These are phyloP conservation scores for Carcinoscorpius rotundicauda DNA, from an alignment of 1,140 invertebrate species.

Conservation along the genomic window DNA sequence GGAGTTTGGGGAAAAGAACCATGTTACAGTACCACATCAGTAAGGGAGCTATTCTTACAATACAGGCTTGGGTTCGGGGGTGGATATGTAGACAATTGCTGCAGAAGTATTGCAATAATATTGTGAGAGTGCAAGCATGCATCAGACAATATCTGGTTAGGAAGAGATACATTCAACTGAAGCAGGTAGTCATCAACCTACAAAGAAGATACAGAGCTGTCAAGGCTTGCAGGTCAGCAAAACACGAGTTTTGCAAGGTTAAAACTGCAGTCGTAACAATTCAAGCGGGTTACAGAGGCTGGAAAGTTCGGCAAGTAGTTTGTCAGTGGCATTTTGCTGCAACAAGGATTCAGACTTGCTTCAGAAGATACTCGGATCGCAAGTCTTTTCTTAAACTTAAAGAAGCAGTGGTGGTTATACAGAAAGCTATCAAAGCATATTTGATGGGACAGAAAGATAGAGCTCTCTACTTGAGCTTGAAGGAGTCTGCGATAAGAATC, in stretches of 20 bases:
- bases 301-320: neutral
- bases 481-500: constrained; percentile 4
- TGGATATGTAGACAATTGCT: too few species aligned
- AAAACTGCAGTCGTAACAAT: neutral
- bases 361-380: neutral
- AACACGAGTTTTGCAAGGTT: neutral
- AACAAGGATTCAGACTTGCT: neutral
- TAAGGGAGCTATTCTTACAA: neutral
- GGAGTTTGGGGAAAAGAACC: neutral
- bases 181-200: too few species aligned
- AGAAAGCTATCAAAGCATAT: constrained; percentile 22
- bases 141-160: neutral
- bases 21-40: neutral
- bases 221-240: too few species aligned
- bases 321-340: neutral
- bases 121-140: too few species aligned
- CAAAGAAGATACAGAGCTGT: too few species aligned
- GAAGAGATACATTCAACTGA: neutral
- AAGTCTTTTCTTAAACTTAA: constrained; percentile 19
- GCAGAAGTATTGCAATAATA: too few species aligned
- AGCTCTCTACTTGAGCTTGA: neutral
- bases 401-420: constrained; percentile 21
- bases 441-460: constrained; percentile 2
- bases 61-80: neutral
- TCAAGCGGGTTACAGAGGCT: neutral